A percentile compares a stretch with the other conserved stretches of the same genome.
Conservation (phyloP, 2,113 vertebrate genomes). For the Ptilonorhynchus violaceus region DNA sequence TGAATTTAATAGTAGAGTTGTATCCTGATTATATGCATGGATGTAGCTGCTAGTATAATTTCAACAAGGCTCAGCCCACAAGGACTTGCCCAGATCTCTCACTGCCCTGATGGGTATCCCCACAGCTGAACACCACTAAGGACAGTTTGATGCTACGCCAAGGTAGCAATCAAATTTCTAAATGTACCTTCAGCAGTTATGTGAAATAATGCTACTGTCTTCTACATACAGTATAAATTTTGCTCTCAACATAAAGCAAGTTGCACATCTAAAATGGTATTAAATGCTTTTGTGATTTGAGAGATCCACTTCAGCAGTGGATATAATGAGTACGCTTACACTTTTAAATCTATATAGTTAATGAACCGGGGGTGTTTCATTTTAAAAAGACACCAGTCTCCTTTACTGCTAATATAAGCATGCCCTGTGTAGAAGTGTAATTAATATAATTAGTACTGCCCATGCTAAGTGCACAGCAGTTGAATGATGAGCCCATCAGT, state of each 20-base stretch:
- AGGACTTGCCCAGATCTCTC: not conserved
- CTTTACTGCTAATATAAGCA: not conserved
- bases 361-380: not conserved
- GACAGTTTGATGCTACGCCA: not conserved
- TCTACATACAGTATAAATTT: not conserved
- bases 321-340: not conserved
- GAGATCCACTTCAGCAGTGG: not conserved
- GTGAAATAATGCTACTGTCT: not conserved
- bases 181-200: not conserved
- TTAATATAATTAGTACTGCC: constrained; percentile 47
- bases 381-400: not conserved
- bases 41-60: not conserved
- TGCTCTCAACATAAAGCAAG: not conserved
- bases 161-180: not conserved
- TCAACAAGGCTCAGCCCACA: not conserved
- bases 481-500: constrained; percentile 49
- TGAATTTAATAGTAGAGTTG: not conserved
- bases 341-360: not conserved
- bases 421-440: not conserved
- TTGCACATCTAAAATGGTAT: not conserved
- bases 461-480: not conserved
- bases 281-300: not conserved
- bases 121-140: not conserved
- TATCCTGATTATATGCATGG: not conserved
- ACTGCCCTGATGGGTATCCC: not conserved